Evolutionary conservation across 1,140 invertebrate genomes (phyloP), one percentile per base, ranked within the genome.

Genomic region (Zelostemma sp.): DNA sequence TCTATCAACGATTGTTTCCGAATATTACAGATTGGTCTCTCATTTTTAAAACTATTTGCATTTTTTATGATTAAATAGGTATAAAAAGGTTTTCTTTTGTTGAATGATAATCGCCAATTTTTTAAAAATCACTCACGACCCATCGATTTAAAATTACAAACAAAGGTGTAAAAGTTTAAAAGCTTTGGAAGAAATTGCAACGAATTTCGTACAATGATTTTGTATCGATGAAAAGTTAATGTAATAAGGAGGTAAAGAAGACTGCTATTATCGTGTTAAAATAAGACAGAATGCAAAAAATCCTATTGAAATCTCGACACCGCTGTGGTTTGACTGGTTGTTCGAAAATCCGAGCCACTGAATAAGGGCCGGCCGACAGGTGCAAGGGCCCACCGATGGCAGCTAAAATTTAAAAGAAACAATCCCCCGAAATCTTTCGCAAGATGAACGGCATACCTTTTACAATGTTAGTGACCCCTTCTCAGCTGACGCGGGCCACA

Each of bases 351-450:
- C 68, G 51, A 57, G 57, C 48, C 59, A 40, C 57, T 31, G 46
- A 46, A 46, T 48, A 31, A 28, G 46, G 46, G 21, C 51, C 2
- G 56, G 47, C 6, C 64, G 69, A 72, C 69, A 72, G 64, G 69
- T 72, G 69, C 64, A 49, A 59, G 61, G 43, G 46, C 38, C 49
- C 54, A 54, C 60, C 51, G 61, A 55, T 45, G 61, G 46, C 33
- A 48, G 58, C 55, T 63, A 60, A 64, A 65, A 64, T 68, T 72
- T 72, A 68, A 66, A 68, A 71, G 53, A 62, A 72, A 68, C 68
- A 65, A 68, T 68, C 62, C 51, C 41, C 48, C 49, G 59, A 68
- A 56, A 49, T 66, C 65, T 73, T 65, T 54, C 65, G 62, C 35
- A 70, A 65, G 68, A 70, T 65, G 53, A 70, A 43, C 19, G 56